Conservation (phyloP, 2,113 vertebrate species). For the Odocoileus virginianus region DNA sequence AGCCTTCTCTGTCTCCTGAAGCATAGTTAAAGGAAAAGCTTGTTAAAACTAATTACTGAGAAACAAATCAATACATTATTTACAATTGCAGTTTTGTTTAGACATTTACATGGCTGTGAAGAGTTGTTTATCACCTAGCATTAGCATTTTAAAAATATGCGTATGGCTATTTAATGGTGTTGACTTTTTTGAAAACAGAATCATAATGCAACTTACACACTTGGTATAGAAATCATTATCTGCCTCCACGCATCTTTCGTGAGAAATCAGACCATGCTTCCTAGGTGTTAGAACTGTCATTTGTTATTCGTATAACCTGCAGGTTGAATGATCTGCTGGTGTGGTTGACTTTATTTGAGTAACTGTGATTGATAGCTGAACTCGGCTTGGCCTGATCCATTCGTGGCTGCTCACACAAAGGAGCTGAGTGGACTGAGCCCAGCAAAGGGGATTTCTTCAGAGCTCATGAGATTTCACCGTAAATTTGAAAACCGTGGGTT, state of each 20-base stretch:
- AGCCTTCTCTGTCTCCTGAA: background rate
- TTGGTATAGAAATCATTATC: background rate
- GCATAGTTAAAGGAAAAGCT: slow-evolving; percentile 34
- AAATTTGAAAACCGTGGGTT: background rate
- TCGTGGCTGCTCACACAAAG: background rate
- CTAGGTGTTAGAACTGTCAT: background rate
- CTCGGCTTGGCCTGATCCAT: background rate
- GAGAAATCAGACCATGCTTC: background rate
- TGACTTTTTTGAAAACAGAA: background rate
- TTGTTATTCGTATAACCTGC: background rate
- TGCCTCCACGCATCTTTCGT: background rate
- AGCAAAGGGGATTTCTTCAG: background rate
- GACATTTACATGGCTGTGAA: slow-evolving; percentile 25
- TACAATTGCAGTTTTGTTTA: slow-evolving; percentile 41
- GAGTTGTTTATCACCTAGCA: background rate
- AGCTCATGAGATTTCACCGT: background rate
- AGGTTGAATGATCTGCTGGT: background rate
- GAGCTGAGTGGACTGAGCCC: background rate
- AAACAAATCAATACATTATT: slow-evolving; percentile 60
- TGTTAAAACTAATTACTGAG: slow-evolving; percentile 43
- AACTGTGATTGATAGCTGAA: background rate
- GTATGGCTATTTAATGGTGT: background rate
- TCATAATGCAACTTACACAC: background rate
- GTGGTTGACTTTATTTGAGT: background rate
- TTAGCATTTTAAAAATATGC: slow-evolving; percentile 8